Evolutionary conservation across 2,797 vertebrate genomes (phyloP).

Genomic region (Chloroceryle amazona): DNA sequence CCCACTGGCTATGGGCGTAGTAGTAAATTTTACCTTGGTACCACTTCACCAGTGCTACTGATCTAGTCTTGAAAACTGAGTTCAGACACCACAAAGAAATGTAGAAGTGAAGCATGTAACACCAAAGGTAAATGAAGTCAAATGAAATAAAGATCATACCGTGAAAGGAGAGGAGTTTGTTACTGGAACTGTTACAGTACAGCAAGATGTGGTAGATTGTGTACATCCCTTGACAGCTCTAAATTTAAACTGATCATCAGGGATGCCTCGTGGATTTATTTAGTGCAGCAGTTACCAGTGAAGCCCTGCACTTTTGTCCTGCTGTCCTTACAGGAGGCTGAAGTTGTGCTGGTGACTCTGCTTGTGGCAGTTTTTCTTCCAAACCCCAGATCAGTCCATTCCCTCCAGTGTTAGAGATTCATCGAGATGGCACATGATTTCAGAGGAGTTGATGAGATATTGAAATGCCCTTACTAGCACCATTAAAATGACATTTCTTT

Average conservation of each 20-base stretch:
- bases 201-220: not conserved
- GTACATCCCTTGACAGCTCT: not conserved
- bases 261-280: not conserved
- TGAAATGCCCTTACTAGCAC: not conserved
- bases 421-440: not conserved
- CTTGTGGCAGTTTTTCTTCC: not conserved
- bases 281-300: not conserved
- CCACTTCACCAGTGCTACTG: not conserved
- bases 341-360: not conserved
- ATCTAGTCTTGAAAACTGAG: not conserved
- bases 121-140: not conserved
- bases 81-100: not conserved
- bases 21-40: not conserved
- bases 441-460: not conserved
- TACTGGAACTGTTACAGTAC: not conserved
- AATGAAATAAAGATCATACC: not conserved
- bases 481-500: not conserved
- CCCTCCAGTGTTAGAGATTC: not conserved
- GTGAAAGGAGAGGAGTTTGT: not conserved
- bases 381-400: not conserved
- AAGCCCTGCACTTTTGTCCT: not conserved
- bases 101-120: not conserved
- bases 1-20: not conserved
- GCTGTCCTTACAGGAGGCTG: not conserved
- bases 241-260: not conserved